Conservation (phyloP, 2,113 vertebrate genomes). For the Nestor notabilis region DNA sequence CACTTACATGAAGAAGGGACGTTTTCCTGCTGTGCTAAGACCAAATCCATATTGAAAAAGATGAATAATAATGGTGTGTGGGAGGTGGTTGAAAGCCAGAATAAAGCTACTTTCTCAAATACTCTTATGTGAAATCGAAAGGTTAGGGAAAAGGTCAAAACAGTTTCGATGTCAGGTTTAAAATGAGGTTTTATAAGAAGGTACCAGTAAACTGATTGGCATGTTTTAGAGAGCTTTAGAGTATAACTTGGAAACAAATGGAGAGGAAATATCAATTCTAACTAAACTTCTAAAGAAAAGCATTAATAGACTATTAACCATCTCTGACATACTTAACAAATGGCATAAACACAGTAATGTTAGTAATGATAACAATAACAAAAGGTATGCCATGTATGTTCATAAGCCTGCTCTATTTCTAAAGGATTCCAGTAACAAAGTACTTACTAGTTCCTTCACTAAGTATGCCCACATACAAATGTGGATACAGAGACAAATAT, state of each 20-base stretch:
- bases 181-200: not conserved
- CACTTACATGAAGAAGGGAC: not conserved
- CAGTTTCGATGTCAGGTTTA: not conserved
- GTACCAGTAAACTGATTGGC: not conserved
- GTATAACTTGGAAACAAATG: not conserved
- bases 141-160: not conserved
- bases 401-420: not conserved
- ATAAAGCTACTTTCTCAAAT: not conserved
- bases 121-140: not conserved
- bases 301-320: not conserved
- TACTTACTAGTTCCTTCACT: not conserved
- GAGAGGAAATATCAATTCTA: not conserved
- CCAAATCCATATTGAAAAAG: not conserved
- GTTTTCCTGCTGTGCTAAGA: not conserved
- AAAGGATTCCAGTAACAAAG: not conserved
- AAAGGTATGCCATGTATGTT: not conserved
- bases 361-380: not conserved
- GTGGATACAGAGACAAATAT: not conserved
- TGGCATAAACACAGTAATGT: not conserved
- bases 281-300: not conserved
- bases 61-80: not conserved
- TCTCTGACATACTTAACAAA: not conserved
- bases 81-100: not conserved
- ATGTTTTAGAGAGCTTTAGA: not conserved
- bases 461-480: not conserved